Percentiles rank a stretch among this genome's conserved stretches.
phyloP scores from a whole-genome alignment of 2,888 invertebrate genomes.

The Mesopsocus fuscifrons region DNA sequence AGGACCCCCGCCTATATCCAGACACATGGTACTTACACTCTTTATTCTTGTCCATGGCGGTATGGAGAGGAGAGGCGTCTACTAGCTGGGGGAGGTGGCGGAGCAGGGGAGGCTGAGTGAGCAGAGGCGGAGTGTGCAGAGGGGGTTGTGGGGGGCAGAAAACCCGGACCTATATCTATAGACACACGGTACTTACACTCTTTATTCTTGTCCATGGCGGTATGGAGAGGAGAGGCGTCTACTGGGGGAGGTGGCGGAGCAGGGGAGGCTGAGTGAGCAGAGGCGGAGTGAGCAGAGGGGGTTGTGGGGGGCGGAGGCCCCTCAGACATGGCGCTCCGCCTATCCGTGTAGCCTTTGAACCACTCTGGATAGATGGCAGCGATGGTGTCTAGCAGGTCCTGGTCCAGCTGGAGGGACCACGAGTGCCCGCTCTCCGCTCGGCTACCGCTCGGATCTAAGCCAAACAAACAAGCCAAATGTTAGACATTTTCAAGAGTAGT shows the following conservation, averaged over 20 bases:
- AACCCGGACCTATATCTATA: too few relatives aligned
- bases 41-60: conserved; percentile 91
- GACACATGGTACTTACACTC: conserved; percentile 78
- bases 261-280: conserved; percentile 14
- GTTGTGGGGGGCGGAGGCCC: conserved; percentile 20
- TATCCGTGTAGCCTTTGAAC: conserved; percentile 63
- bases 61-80: conserved; percentile 83
- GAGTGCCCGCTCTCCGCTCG: conserved; percentile 25
- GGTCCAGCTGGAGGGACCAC: conserved; percentile 85
- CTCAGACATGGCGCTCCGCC: conserved; percentile 18
- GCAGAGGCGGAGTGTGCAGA: conserved; percentile 16
- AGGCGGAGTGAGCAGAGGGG: conserved; percentile 18
- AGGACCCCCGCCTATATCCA: too few relatives aligned
- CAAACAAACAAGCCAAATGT: too few relatives aligned
- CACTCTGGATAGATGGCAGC: conserved; percentile 86
- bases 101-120: conserved; percentile 19
- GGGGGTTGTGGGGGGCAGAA: conserved; percentile 22
- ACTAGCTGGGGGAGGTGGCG: conserved; percentile 51
- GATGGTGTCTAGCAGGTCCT: conserved; percentile 80
- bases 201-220: conserved; percentile 91
- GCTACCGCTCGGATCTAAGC: conserved; percentile 16
- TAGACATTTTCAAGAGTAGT: too few relatives aligned
- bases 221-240: conserved; percentile 83
- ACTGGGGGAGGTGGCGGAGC: conserved; percentile 45
- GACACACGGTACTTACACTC: conserved; percentile 78